phyloP scores from a whole-genome alignment of 2,113 vertebrate genomes.

The Coregonus clupeaformis region DNA sequence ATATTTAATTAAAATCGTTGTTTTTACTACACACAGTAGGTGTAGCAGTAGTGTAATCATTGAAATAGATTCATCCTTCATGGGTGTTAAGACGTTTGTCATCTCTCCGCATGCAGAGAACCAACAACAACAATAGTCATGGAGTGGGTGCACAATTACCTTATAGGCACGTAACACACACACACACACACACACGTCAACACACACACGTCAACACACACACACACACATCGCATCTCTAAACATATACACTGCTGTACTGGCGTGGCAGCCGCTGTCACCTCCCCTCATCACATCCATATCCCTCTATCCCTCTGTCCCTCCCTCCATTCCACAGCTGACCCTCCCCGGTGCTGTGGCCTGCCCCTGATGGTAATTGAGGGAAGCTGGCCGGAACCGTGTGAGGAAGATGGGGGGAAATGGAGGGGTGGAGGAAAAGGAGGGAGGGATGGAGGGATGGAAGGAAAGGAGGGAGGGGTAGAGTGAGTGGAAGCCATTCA shows the following conservation, averaged over 20 bases:
- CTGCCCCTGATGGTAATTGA: too few species aligned
- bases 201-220: constrained; percentile 14
- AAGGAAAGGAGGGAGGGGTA: not conserved
- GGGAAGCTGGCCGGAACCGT: too few species aligned
- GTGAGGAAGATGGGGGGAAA: constrained; percentile 47
- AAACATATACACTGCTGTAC: not conserved
- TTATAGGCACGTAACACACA: not conserved
- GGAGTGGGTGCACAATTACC: not conserved
- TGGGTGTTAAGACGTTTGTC: not conserved
- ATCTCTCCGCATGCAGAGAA: not conserved
- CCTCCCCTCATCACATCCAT: constrained; percentile 50
- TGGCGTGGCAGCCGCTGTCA: constrained; percentile 54
- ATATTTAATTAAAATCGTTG: not conserved
- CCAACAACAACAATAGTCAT: not conserved
- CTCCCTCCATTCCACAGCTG: constrained; percentile 41
- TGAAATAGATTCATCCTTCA: constrained; percentile 1
- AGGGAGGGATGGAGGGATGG: constrained; percentile 36
- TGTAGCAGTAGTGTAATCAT: not conserved
- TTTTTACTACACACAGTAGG: not conserved
- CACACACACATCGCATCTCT: not conserved
- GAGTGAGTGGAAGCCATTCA: constrained; percentile 65
- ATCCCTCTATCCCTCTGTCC: constrained; percentile 18
- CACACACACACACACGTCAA: not conserved
- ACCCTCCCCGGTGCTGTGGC: constrained; percentile 60
- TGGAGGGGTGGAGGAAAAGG: not conserved